Evolutionary conservation across 2,797 vertebrate species (phyloP).

Genomic region (Sebastes aleutianus): DNA sequence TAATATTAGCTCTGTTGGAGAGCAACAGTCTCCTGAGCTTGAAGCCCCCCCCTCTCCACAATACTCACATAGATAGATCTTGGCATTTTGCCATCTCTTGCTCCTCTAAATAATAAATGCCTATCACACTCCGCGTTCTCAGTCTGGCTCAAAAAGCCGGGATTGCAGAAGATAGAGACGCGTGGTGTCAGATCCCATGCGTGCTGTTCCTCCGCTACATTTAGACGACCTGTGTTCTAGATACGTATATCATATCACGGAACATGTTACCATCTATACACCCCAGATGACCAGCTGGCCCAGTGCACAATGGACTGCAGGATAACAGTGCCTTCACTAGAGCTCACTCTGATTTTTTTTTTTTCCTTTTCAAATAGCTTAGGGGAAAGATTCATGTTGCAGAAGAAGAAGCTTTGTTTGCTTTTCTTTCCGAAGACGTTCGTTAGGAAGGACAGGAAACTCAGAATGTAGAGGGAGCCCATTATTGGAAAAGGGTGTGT

Average conservation of each 20-base stretch:
- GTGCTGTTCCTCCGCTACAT: slow-evolving; percentile 56
- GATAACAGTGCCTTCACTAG: slow-evolving; percentile 79
- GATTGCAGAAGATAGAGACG: slow-evolving; percentile 47
- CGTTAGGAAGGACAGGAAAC: slow-evolving; percentile 26
- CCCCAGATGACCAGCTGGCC: slow-evolving; percentile 50
- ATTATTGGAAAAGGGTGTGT: slow-evolving; percentile 48
- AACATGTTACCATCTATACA: slow-evolving; percentile 30
- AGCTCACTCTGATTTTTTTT: slow-evolving; percentile 31
- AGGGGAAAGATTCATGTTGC: slow-evolving; percentile 19
- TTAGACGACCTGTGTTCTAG: slow-evolving; percentile 63
- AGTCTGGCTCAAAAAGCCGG: slow-evolving; percentile 50
- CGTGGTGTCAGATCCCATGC: slow-evolving; percentile 58
- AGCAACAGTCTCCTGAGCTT: slow-evolving; percentile 51
- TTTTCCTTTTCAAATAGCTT: slow-evolving; percentile 9
- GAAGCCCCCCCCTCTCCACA: slow-evolving; percentile 15
- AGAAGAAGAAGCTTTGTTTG: slow-evolving; percentile 33
- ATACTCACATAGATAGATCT: slow-evolving; percentile 56
- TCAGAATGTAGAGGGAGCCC: slow-evolving; percentile 30
- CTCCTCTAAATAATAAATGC: slow-evolving; percentile 81
- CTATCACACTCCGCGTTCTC: slow-evolving; percentile 63
- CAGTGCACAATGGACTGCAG: slow-evolving; percentile 55
- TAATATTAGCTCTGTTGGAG: slow-evolving; percentile 50
- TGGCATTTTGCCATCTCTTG: slow-evolving; percentile 72
- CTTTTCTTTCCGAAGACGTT: slow-evolving; percentile 26
- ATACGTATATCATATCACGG: slow-evolving; percentile 52